phyloP scores from a whole-genome alignment of 2,888 invertebrate genomes.

The Zaprionus bogoriensis region DNA sequence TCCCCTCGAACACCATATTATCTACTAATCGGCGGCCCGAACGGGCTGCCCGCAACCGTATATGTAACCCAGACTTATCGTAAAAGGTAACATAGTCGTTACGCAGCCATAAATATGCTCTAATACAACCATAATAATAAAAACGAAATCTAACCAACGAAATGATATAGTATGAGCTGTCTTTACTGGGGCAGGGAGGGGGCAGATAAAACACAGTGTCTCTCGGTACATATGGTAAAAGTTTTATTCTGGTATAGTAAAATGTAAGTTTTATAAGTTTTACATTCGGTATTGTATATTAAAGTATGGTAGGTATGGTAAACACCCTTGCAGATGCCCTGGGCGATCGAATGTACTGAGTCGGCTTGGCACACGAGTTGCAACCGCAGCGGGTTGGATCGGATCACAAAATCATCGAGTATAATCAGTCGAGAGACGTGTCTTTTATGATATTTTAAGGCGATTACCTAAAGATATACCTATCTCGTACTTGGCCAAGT shows the following conservation, averaged over 20 bases:
- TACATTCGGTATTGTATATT: slow-evolving; percentile 58
- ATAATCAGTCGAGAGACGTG: slow-evolving; percentile 30
- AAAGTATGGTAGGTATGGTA: slow-evolving; percentile 54
- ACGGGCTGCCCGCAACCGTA: slow-evolving; percentile 22
- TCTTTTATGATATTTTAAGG: slow-evolving; percentile 35
- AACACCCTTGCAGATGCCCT: slow-evolving; percentile 58
- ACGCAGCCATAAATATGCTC: slow-evolving; percentile 63
- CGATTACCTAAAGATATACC: slow-evolving; percentile 17
- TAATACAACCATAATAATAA: slow-evolving; percentile 51
- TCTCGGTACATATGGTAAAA: slow-evolving; percentile 54
- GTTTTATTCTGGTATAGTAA: slow-evolving; percentile 61
- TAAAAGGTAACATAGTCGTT: slow-evolving; percentile 61
- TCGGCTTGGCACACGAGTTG: slow-evolving; percentile 19
- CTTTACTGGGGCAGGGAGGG: slow-evolving; percentile 27
- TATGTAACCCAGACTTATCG: slow-evolving; percentile 48
- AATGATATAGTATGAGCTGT: slow-evolving; percentile 23
- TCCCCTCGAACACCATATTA: slow-evolving; percentile 28
- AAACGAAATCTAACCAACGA: slow-evolving; percentile 72
- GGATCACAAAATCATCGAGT: slow-evolving; percentile 32
- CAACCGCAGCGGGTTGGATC: slow-evolving; percentile 28
- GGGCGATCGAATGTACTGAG: slow-evolving; percentile 8
- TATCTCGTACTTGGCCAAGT: slow-evolving; percentile 11
- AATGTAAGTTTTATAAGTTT: slow-evolving; percentile 57
- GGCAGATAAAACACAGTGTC: not conserved
- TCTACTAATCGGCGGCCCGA: slow-evolving; percentile 39